Conservation (phyloP, 2,888 invertebrate genomes). For the Hypolimnas misippus region DNA sequence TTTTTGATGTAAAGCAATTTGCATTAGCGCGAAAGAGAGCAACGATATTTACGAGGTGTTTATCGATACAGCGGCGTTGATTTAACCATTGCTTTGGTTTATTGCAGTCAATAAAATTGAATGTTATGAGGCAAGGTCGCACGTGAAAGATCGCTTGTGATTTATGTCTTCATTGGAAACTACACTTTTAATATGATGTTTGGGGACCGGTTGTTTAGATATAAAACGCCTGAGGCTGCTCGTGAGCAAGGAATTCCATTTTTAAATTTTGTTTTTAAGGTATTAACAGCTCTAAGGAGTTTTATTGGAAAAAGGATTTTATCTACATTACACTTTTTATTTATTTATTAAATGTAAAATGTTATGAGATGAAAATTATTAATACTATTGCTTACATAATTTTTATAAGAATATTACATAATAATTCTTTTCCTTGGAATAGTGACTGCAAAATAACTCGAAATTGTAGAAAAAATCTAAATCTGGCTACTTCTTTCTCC, state of each 20-base stretch:
- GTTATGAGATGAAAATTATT: too few species aligned
- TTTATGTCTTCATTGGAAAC: slow-evolving; percentile 76
- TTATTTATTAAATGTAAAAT: too few species aligned
- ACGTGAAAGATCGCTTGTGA: slow-evolving; percentile 71
- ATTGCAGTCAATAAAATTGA: slow-evolving; percentile 84
- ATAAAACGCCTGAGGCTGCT: neutral
- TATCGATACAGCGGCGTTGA: slow-evolving; percentile 81
- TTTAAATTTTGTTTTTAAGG: neutral
- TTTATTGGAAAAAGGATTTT: neutral
- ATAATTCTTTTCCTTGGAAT: too few species aligned
- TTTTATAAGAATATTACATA: too few species aligned
- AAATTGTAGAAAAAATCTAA: too few species aligned
- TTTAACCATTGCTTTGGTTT: slow-evolving; percentile 83
- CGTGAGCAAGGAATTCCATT: neutral
- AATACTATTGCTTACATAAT: too few species aligned
- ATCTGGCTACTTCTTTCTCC: too few species aligned
- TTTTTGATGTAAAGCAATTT: slow-evolving; percentile 45
- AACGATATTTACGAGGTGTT: slow-evolving; percentile 78
- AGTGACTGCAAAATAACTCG: too few species aligned
- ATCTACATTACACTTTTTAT: too few species aligned
- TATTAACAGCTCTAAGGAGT: neutral
- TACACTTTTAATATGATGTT: slow-evolving; percentile 50
- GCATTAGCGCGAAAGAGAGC: slow-evolving; percentile 54
- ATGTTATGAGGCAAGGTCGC: slow-evolving; percentile 84
- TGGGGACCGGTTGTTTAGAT: slow-evolving; percentile 42